phyloP scores from a whole-genome alignment of 2,797 vertebrate genomes.

The Enteromius paludinosus region DNA sequence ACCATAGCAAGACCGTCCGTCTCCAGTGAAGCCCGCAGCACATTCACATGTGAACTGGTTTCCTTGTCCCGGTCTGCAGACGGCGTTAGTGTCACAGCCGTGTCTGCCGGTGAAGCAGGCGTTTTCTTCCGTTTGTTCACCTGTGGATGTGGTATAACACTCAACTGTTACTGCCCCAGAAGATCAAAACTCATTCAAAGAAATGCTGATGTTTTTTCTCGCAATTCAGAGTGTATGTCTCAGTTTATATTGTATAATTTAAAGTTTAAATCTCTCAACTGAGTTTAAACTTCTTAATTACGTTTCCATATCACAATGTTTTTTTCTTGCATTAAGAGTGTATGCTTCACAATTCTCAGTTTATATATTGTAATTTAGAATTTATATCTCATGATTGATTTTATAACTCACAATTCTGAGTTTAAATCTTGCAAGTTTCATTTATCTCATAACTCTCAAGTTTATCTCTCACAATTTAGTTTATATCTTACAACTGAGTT shows the following conservation, averaged over 20 bases:
- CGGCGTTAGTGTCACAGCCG: constrained; percentile 89
- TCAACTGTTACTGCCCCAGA: neutral
- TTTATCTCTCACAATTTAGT: neutral
- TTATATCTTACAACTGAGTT: too few species aligned
- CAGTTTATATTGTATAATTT: too few species aligned
- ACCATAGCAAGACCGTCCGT: constrained; percentile 89
- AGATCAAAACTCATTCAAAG: neutral
- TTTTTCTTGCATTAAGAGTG: too few species aligned
- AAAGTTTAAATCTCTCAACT: too few species aligned
- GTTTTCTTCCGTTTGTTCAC: constrained; percentile 82
- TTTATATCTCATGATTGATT: too few species aligned
- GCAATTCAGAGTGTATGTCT: too few species aligned
- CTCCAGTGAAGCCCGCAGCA: constrained; percentile 86
- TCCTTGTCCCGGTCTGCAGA: constrained; percentile 82
- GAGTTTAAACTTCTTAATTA: too few species aligned
- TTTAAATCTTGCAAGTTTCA: neutral
- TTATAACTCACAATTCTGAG: too few species aligned
- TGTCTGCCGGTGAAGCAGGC: constrained; percentile 92
- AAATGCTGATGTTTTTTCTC: neutral
- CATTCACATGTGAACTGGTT: constrained; percentile 88
- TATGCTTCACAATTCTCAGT: too few species aligned
- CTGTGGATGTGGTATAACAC: constrained; percentile 55
- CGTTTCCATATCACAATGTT: too few species aligned
- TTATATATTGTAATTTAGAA: too few species aligned
- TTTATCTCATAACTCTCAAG: neutral